Base-by-base conservation (phyloP, 1,140 invertebrate species). In the Drosophila hydei region DNA sequence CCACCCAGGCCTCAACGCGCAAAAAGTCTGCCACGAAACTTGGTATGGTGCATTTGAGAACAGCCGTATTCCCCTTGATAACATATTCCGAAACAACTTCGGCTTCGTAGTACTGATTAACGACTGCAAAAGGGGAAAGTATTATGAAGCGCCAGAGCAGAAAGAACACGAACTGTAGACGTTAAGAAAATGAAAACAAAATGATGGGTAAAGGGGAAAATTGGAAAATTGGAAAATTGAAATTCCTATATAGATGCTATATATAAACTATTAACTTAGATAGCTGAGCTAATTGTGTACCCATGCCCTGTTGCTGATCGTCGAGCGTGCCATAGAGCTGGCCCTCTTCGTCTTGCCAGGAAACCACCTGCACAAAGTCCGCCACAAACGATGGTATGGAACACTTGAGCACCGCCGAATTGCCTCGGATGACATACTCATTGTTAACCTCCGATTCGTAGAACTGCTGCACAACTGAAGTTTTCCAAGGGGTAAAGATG, bases 51-150 rank as follows among this genome's bases (percentile, higher is more conserved):
- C 97, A 98, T 92, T 97, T 98, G 40, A 98, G 92, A 50, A 98
- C 96, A 18, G 97, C 97, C 45, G 97, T 96, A 92, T 98, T 98
- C 52, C 97, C 97, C 60, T 96, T 94, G 84, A 98, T 98, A 23
- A 98, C 96, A 92, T 98, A 98, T 85, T 97, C 97, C 40, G 97
- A 97, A n/a, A 97, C 95, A 52, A 97, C 96, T 92, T 97, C 96
- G 18, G 97, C 95, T 91, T 97, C 96, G 92, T 98, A 98, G 91
- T 96, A 96, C 91, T 97, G 96, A 87, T 95, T 96, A 30, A 98
- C 96, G 90, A 98, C 97, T 91, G 78, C 6, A 77, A 84, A 51
- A 70, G 40, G 21, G 25, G 30, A 16, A 59, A 58, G 52, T 40
- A 33, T 27, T 40, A 62, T 40, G 42, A 55, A 68, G 30, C 36